Conservation (phyloP, 2,797 vertebrate genomes). For the Choloepus didactylus region DNA sequence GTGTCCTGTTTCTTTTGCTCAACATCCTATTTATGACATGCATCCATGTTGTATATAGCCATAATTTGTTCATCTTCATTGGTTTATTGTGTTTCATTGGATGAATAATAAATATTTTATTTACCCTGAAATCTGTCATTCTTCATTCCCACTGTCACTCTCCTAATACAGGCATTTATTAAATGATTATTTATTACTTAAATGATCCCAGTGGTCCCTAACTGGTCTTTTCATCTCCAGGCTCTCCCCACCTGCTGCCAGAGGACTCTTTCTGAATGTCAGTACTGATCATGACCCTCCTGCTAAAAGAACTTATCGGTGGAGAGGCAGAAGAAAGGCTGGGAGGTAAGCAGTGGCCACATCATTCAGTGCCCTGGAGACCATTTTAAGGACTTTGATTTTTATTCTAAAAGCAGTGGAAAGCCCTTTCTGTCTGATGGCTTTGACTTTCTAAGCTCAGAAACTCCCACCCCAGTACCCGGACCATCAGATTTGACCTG, state of each 20-base stretch:
- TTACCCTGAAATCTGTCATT: neutral
- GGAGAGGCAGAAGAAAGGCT: slow-evolving; percentile 2
- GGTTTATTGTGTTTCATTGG: neutral
- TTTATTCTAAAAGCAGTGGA: slow-evolving; percentile 44
- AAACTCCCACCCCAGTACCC: neutral
- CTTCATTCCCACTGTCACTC: neutral
- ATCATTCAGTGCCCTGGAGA: neutral
- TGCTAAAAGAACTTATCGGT: neutral
- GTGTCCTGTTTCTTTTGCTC: neutral
- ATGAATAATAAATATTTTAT: slow-evolving; percentile 24
- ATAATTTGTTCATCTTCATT: slow-evolving; percentile 33
- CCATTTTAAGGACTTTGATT: slow-evolving; percentile 13
- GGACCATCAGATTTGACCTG: neutral
- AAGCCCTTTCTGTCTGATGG: slow-evolving; percentile 13
- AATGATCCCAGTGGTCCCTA: neutral
- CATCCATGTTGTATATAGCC: neutral
- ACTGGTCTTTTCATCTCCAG: slow-evolving; percentile 13
- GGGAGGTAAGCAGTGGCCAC: neutral
- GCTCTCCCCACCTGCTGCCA: neutral
- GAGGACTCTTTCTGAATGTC: slow-evolving; percentile 44
- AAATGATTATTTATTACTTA: slow-evolving; percentile 41
- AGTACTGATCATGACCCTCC: neutral
- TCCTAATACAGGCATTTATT: slow-evolving; percentile 35
- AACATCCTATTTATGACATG: neutral
- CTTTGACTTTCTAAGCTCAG: slow-evolving; percentile 58